Conservation (phyloP, 2,113 vertebrate species). For the Scomber scombrus region DNA sequence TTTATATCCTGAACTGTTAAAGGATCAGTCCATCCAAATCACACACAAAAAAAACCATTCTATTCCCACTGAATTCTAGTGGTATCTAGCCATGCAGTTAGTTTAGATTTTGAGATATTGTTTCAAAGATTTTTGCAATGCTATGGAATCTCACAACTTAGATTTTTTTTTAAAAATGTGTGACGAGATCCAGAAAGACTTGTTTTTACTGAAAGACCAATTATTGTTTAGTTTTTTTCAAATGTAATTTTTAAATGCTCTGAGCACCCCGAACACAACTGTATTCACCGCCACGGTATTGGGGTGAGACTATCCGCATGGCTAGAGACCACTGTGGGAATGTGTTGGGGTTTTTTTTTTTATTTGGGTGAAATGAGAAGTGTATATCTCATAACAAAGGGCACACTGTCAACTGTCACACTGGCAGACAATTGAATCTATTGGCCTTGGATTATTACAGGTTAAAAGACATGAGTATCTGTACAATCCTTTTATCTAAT, state of each 20-base stretch:
- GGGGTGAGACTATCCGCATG: background rate
- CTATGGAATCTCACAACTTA: too few species aligned
- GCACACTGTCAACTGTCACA: slow-evolving; percentile 31
- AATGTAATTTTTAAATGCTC: background rate
- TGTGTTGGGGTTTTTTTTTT: background rate
- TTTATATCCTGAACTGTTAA: slow-evolving; percentile 39
- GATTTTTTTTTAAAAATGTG: too few species aligned
- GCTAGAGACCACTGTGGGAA: background rate
- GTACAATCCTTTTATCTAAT: slow-evolving; percentile 25
- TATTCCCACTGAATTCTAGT: slow-evolving; percentile 2
- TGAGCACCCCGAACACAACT: background rate
- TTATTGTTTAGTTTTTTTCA: background rate
- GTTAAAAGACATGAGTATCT: slow-evolving; percentile 18
- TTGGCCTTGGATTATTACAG: slow-evolving; percentile 45
- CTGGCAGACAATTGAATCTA: slow-evolving; percentile 28
- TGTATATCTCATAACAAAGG: slow-evolving; percentile 32
- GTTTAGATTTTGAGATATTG: slow-evolving; percentile 10
- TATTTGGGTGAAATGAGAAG: slow-evolving; percentile 26
- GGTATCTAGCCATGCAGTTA: slow-evolving; percentile 25
- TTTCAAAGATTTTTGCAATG: background rate
- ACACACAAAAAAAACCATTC: too few species aligned
- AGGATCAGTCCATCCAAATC: slow-evolving; percentile 27
- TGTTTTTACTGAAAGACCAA: background rate
- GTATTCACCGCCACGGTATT: background rate
- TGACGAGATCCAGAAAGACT: too few species aligned